Evolutionary conservation across 2,888 invertebrate genomes (phyloP).

Genomic region (Lomographa bimaculata): DNA sequence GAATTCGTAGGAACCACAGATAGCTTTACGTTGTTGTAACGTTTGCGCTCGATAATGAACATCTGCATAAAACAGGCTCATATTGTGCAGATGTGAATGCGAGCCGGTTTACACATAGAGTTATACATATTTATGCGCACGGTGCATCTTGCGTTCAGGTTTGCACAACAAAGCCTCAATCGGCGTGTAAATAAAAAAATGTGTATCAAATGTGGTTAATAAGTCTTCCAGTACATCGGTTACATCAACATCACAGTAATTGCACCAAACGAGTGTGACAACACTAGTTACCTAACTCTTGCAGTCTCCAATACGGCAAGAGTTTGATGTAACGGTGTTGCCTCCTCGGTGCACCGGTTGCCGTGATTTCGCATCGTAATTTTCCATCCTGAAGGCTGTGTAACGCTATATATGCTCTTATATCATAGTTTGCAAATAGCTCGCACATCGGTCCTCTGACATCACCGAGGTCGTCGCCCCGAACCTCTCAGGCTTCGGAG

Average conservation of each 20-base stretch:
- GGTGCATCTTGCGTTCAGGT: constrained; percentile 32
- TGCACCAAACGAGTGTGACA: constrained; percentile 74
- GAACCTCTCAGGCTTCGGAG: constrained; percentile 48
- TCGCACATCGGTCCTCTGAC: constrained; percentile 57
- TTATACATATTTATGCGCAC: constrained; percentile 4
- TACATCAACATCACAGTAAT: constrained; percentile 75
- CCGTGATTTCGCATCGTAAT: constrained; percentile 55
- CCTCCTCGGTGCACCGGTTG: constrained; percentile 45
- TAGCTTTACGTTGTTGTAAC: constrained; percentile 1
- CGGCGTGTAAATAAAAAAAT: constrained; percentile 16
- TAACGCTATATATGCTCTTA: constrained; percentile 43
- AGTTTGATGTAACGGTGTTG: constrained; percentile 63
- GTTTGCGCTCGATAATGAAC: neutral
- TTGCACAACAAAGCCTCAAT: constrained; percentile 16
- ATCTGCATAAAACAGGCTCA: too few relatives aligned
- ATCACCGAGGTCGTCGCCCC: constrained; percentile 72
- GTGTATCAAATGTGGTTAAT: constrained; percentile 27
- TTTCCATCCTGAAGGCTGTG: constrained; percentile 51
- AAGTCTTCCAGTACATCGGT: constrained; percentile 42
- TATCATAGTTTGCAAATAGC: constrained; percentile 53
- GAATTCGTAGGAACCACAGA: constrained; percentile 19
- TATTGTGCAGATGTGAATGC: constrained; percentile 2
- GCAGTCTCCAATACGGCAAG: constrained; percentile 58
- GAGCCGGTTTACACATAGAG: constrained; percentile 5
- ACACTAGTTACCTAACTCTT: constrained; percentile 73